Evolutionary conservation across 2,113 vertebrate genomes (phyloP), one percentile per base, ranked within the genome.

Genomic region (Lontra canadensis): DNA sequence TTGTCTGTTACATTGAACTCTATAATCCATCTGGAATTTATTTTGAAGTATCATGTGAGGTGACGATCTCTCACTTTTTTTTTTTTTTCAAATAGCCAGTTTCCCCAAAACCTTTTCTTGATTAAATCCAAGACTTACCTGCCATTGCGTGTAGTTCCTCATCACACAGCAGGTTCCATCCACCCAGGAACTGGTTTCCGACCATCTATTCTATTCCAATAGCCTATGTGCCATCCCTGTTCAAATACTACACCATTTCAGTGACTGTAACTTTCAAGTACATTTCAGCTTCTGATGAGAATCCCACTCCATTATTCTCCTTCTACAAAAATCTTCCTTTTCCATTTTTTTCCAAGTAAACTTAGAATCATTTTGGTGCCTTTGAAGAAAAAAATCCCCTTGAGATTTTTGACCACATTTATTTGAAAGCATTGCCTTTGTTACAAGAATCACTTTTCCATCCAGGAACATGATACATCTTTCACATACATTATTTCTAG

Each of bases 11-110:
- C 11, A 0, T 29, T 29, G 49, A 87, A 49, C 57, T 69, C 29
- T 44, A 14, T 34, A 47, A 90, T 61, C 78, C 74, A 85, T 52
- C 76, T 65, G 87, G 76, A 89, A 84, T 84, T 94, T 80, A 84
- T 91, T 57, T 65, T 11, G 31, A 55, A 90, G 39, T 49, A 10
- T 11, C 8, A 6, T 67, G 71, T 89, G 34, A 55, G 47, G 42
- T 55, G 69, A 80, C 3, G 61, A 49, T 71, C 42, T 71, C 55
- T 74, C 17, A 42, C 59, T 61, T 29, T n/a, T 36, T n/a, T 15
- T 14, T 88, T 61, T 67, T 21, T 17, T 73, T 63, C 67, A 31
- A 84, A 85, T 15, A n/a, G 42, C 23, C 55, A 4, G 14, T 31
- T 52, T 79, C 23, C 59, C 36, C 88, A 34, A 3, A 0, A 5